Conservation (phyloP, 2,113 vertebrate genomes). For the Callithrix jacchus region DNA sequence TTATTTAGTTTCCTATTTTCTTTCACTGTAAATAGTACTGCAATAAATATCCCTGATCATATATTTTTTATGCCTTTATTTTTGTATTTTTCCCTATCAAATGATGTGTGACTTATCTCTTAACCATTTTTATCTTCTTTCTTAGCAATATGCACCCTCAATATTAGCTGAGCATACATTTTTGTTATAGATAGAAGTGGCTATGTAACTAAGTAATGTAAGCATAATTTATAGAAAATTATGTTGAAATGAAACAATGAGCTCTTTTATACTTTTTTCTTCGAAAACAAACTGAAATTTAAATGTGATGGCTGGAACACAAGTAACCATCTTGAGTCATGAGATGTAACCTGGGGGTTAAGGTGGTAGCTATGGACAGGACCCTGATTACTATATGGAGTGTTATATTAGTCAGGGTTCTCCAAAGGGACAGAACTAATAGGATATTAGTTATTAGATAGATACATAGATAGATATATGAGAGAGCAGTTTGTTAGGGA, state of each 20-base stretch:
- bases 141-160: neutral
- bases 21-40: neutral
- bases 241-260: neutral
- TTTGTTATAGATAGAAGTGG: neutral
- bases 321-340: neutral
- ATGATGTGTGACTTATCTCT: neutral
- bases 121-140: neutral
- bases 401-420: too few species aligned
- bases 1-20: neutral
- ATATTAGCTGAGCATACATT: neutral
- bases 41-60: neutral
- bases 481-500: too few species aligned
- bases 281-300: neutral
- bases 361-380: neutral
- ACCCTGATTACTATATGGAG: neutral
- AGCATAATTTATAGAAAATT: neutral
- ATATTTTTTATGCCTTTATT: neutral
- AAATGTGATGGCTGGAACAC: neutral
- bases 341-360: neutral
- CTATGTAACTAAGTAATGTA: neutral
- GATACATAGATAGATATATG: too few species aligned
- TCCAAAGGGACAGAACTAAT: too few species aligned
- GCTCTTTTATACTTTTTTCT: neutral
- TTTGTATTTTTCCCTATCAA: neutral
- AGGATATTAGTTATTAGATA: too few species aligned